Base-by-base conservation (phyloP, 2,888 invertebrate species). In the Mythimna loreyi region DNA sequence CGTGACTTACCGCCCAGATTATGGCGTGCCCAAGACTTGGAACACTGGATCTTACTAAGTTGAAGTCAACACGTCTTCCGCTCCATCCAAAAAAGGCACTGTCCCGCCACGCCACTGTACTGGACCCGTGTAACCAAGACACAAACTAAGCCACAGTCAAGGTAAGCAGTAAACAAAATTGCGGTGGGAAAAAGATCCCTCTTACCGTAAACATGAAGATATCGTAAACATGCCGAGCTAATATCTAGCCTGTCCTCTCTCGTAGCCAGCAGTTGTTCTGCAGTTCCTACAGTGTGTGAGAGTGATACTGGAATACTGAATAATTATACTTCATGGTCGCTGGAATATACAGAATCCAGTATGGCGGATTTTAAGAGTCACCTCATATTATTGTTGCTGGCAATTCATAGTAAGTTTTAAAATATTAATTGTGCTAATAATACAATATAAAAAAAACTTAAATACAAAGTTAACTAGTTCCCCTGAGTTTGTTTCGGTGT, bases 371-470 rank as follows among this genome's bases (percentile, higher is more conserved):
- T 57, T 33, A 56, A 5, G 7, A 30, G 11, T 36, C n/a, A 8
- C 8, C 1, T 67, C 6, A 7, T 67, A 6, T 55, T 80, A 30
- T 47, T 75, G 1, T 30, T 75, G 16, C 16, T 80, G 30, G 57
- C 25, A 28, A 56, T 57, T 28, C 16, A 57, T 13, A 19, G 79
- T 80, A 68, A 75, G 79, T 75, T 30, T 2, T n/a, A n/a, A n/a
- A n/a, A n/a, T n/a, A n/a, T n/a, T n/a, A n/a, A n/a, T n/a, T n/a
- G n/a, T n/a, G n/a, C n/a, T n/a, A n/a, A n/a, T n/a, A n/a, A n/a
- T n/a, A n/a, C n/a, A n/a, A n/a, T n/a, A n/a, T n/a, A n/a, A n/a
- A n/a, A n/a, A n/a, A n/a, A n/a, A n/a, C n/a, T n/a, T n/a, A n/a
- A n/a, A n/a, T n/a, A n/a, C n/a, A n/a, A n/a, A n/a, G n/a, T n/a